Evolutionary conservation across 2,113 vertebrate species (phyloP).

Genomic region (Microcebus griseorufus): DNA sequence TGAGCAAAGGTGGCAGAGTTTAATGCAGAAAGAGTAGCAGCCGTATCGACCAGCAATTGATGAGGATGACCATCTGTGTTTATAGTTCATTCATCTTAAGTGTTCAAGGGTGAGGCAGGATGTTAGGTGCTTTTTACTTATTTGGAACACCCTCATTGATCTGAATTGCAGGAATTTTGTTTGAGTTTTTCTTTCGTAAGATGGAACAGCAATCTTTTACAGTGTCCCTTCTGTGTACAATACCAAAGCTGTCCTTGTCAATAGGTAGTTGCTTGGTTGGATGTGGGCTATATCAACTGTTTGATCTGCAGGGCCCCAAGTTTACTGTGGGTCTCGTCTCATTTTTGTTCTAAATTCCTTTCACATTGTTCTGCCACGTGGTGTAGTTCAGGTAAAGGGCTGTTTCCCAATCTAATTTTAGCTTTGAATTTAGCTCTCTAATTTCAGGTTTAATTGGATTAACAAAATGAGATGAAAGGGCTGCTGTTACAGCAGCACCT

Average conservation of each 20-base stretch:
- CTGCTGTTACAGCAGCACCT: too few species aligned
- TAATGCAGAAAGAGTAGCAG: background rate
- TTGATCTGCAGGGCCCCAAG: background rate
- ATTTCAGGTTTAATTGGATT: background rate
- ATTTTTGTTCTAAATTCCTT: background rate
- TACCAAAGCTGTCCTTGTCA: background rate
- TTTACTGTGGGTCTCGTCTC: background rate
- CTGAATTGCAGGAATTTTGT: background rate
- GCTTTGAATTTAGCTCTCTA: background rate
- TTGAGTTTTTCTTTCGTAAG: background rate
- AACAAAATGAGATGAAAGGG: background rate
- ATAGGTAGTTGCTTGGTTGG: background rate
- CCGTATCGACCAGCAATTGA: background rate
- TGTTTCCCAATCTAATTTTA: background rate
- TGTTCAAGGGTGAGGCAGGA: background rate
- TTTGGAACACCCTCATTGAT: background rate
- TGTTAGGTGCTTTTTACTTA: background rate
- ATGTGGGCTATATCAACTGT: background rate
- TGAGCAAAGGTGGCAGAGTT: background rate
- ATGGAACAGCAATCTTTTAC: background rate
- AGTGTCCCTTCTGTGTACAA: background rate
- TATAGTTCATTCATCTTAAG: background rate
- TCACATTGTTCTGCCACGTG: background rate
- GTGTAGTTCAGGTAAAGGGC: background rate
- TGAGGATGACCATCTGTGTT: background rate